Evolutionary conservation across 2,888 invertebrate species (phyloP).

Genomic region (Azorinus chamasolen): DNA sequence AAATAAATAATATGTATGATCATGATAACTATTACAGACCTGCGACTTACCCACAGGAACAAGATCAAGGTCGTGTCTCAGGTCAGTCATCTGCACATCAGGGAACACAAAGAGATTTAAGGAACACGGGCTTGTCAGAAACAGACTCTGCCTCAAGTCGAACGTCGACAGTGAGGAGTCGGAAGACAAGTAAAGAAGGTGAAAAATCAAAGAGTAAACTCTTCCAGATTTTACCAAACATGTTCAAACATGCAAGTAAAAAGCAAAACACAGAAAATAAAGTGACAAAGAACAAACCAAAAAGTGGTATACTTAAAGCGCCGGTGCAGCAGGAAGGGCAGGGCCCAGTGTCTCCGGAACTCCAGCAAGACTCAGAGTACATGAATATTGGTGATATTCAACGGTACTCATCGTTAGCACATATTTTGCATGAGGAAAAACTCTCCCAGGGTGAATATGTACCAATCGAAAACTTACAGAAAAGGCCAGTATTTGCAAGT

Average conservation of each 20-base stretch:
- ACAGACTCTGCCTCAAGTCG: conserved; percentile 12
- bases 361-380: conserved; percentile 54
- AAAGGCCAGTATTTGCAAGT: conserved; percentile 78
- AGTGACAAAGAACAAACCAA: conserved; percentile 36
- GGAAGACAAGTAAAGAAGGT: conserved; percentile 41
- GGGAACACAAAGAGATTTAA: conserved; percentile 38
- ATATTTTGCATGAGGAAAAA: conserved; percentile 52
- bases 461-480: conserved; percentile 68
- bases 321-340: conserved; percentile 21
- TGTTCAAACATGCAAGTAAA: conserved; percentile 62
- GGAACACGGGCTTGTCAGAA: background rate
- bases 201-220: conserved; percentile 48
- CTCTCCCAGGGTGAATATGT: conserved; percentile 63
- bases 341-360: conserved; percentile 1
- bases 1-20: conserved; percentile 66
- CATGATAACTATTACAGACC: conserved; percentile 71
- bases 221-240: conserved; percentile 64
- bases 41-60: conserved; percentile 38
- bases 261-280: conserved; percentile 45
- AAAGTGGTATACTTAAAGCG: background rate
- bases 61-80: no score
- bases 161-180: conserved; percentile 28
- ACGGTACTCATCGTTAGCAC: conserved; percentile 59
- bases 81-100: conserved; percentile 1
- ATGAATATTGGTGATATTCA: conserved; percentile 60